Evolutionary conservation across 2,113 vertebrate genomes (phyloP), one percentile per base, ranked within the genome.

Genomic region (Aythya baeri): DNA sequence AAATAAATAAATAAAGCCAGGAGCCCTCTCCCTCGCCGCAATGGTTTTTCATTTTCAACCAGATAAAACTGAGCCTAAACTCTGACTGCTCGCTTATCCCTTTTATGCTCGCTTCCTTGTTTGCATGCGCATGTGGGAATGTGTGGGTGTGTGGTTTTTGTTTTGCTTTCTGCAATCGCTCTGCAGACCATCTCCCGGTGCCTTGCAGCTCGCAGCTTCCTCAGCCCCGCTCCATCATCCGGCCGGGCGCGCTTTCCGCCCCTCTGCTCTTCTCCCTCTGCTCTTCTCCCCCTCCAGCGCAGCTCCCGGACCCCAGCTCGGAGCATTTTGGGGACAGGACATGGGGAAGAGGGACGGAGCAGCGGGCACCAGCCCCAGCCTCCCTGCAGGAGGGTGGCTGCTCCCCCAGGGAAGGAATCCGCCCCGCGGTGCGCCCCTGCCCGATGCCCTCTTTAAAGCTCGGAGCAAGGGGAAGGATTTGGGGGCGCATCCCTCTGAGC

Each of bases 11-110:
- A 36, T 38, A 54, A 54, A 78, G 68, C 43, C 82, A 50, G 59
- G 55, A 84, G 41, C 49, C 68, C 76, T 86, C 73, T 38, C 2
- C 2, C 62, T 61, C 10, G 50, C 85, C 41, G 1, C 89, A 71
- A n/a, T 4, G 72, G 85, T 73, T 96, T 94, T 94, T 91, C 81
- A n/a, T 94, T 83, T 93, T 61, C 91, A 74, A 84, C 82, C 91
- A 58, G 73, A 77, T 13, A 11, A 70, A 91, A 52, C 2, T 1
- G 3, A 76, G 72, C 2, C 62, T 36, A 7, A 1, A 1, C 89
- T 55, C 63, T 1, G 43, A 77, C 71, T 49, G 54, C 81, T 68
- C 34, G 58, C 46, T 63, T 2, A 9, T 27, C 84, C 71, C 65
- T 20, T 1, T 9, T 1, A 4, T 1, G 68, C 82, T 46, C 26